These are phyloP conservation scores for Enteromius unitaeniatus DNA, from an alignment of 2,797 vertebrate species.

Conservation along the genomic window DNA sequence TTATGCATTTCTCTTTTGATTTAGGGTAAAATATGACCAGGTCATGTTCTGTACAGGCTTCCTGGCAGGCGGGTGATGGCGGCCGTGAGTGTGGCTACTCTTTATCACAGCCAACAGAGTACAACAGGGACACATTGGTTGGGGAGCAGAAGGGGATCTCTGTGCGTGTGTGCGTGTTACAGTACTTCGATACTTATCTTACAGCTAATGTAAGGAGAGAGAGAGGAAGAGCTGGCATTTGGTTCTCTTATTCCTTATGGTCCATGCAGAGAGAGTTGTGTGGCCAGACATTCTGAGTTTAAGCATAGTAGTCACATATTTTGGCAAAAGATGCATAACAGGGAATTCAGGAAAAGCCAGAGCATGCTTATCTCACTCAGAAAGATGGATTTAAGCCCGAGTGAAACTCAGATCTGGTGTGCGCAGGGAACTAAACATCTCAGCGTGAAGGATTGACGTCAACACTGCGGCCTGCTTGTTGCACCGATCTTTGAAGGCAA, in stretches of 20 bases:
- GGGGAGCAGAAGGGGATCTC: constrained; percentile 5
- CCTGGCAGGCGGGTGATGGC: constrained; percentile 47
- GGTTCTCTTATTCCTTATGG: constrained; percentile 58
- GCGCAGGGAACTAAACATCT: constrained; percentile 8
- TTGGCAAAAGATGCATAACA: constrained; percentile 70
- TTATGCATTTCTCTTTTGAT: background rate
- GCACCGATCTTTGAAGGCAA: constrained; percentile 37
- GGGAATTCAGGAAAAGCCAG: constrained; percentile 71
- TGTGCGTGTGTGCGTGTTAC: background rate
- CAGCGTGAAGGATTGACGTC: constrained; percentile 1
- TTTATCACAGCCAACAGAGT: constrained; percentile 32
- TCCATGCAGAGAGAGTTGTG: constrained; percentile 46
- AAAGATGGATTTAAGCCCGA: constrained; percentile 21
- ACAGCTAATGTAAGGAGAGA: constrained; percentile 8
- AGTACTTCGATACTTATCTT: constrained; percentile 14
- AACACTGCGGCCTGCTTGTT: background rate
- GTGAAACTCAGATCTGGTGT: constrained; percentile 22
- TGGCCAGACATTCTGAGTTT: constrained; percentile 70
- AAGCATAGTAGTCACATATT: constrained; percentile 68
- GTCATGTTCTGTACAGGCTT: background rate
- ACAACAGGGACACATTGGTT: constrained; percentile 13
- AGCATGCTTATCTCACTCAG: background rate
- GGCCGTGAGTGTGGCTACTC: background rate
- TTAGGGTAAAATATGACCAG: background rate
- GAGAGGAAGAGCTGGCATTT: constrained; percentile 46